Percentiles rank a stretch among this genome's conserved stretches.
These are phyloP conservation scores for Grallaria varia DNA, from an alignment of 2,113 vertebrate species.

Conservation along the genomic window DNA sequence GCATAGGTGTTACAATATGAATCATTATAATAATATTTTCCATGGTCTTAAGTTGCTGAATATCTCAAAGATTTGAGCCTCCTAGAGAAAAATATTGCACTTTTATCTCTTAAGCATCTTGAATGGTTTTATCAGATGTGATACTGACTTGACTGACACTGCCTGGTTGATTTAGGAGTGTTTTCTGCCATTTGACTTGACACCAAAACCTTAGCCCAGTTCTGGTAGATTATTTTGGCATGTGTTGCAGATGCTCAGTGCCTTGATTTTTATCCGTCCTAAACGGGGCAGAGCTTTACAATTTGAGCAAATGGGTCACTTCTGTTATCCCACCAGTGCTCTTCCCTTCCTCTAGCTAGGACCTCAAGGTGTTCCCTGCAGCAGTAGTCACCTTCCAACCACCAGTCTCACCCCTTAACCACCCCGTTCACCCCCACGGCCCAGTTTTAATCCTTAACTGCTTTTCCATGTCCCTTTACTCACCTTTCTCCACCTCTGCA, in stretches of 20 bases:
- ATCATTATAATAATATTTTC: not conserved
- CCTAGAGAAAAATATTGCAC: not conserved
- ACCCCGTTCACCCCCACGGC: not conserved
- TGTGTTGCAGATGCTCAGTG: not conserved
- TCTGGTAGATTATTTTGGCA: not conserved
- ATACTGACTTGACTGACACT: not conserved
- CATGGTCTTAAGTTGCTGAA: not conserved
- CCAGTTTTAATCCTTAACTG: not conserved
- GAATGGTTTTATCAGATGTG: not conserved
- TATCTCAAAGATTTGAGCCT: not conserved
- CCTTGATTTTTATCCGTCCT: not conserved
- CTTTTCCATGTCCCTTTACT: not conserved
- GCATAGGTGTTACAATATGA: not conserved
- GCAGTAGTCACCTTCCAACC: not conserved
- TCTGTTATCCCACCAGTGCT: not conserved
- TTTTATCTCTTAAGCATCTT: not conserved
- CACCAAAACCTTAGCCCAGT: not conserved
- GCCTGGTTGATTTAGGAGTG: not conserved
- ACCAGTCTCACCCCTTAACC: not conserved
- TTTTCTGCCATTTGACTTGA: not conserved
- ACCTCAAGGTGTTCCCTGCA: not conserved
- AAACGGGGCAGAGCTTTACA: not conserved
- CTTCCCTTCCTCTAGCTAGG: not conserved
- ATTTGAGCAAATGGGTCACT: not conserved
- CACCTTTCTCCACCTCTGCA: not conserved